Evolutionary conservation across 1,140 invertebrate species (phyloP), one percentile per base, ranked within the genome.

Genomic region (Panagrolaimus sp.): DNA sequence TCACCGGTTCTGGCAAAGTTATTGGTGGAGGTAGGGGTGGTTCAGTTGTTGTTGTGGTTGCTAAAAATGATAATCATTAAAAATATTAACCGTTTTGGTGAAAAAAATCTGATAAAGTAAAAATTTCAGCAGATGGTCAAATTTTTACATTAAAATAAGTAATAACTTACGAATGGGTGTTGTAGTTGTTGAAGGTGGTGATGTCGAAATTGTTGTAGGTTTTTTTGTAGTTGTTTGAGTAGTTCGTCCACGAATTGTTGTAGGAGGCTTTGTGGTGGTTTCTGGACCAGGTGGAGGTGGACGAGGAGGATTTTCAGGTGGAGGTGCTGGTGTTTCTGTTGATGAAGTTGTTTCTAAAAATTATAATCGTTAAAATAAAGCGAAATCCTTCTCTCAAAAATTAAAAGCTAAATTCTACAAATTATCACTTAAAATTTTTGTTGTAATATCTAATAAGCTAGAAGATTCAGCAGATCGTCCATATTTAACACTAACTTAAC

Each of bases 261-360:
- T 14, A 15, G 15, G 2, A 14, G 46, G 2, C 46, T 14, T 47
- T 17, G 46, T 15, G 46, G 1, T 47, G 15, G 46, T 17, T 17
- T 47, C 21, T n/a, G n/a, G n/a, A n/a, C n/a, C n/a, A n/a, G n/a
- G n/a, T n/a, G n/a, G n/a, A n/a, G n/a, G n/a, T n/a, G n/a, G n/a
- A n/a, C n/a, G n/a, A n/a, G n/a, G n/a, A n/a, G n/a, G n/a, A 26
- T 21, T 52, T 70, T 38, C 38, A 9, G 6, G 15, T 4, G 68
- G 26, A 15, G 32, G n/a, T 65, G 12, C 2, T 63, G 38, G 28
- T 66, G 43, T 24, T 70, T 44, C 26, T 28, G 38, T n/a, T 1
- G 71, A 64, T 46, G 66, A 62, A 45, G 43, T 38, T 10, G n/a
- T n/a, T n/a, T 70, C 68, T 12, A 24, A 58, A 17, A 32, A 8